Base-by-base conservation (phyloP, 2,888 invertebrate species). In the Rhopalosiphum nymphaeae region DNA sequence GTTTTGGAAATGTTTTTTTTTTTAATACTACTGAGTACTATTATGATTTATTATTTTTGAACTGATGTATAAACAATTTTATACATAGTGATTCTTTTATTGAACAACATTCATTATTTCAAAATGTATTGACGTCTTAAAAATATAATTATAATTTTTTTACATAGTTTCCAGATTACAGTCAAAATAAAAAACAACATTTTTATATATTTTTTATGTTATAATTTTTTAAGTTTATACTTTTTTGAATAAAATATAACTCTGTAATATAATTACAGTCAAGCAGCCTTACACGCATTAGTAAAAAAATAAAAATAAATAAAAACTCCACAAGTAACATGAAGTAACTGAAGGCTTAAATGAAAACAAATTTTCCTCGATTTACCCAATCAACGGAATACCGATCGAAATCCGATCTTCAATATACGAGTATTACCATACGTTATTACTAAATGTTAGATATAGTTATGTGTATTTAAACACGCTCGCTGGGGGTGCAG, bases 381-480 rank as follows among this genome's bases (percentile, higher is more conserved):
- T 9, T 29, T 44, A 44, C 7, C 25, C 0, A 36, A 13, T 10
- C 49, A 21, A 16, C 42, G 10, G 1, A 36, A 0, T 2, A 46
- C 11, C 21, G 44, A 46, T 46, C 36, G 91, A 91, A 78, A 42
- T 53, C 46, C 78, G 67, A 90, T 25, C 67, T 67, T 25, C n/a
- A 25, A 91, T 91, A 78, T 78, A n/a, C n/a, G n/a, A n/a, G n/a
- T n/a, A 91, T 91, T 46, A 46, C 44, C 49, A 78, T 53, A 53
- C 26, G 2, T 26, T n/a, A 49, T 78, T 36, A 42, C 36, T 78
- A 36, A 36, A 78, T 21, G 78, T 78, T 36, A 36, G 3, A 78
- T 36, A 78, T 67, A n/a, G 13, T 78, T 78, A 78, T 78, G 78
- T 78, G 78, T 9, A 78, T 36, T 78, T 78, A 78, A 42, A 78